A percentile compares a stretch with the other conserved stretches of the same genome.
phyloP scores from a whole-genome alignment of 2,888 invertebrate species.

The Sepiola atlantica region DNA sequence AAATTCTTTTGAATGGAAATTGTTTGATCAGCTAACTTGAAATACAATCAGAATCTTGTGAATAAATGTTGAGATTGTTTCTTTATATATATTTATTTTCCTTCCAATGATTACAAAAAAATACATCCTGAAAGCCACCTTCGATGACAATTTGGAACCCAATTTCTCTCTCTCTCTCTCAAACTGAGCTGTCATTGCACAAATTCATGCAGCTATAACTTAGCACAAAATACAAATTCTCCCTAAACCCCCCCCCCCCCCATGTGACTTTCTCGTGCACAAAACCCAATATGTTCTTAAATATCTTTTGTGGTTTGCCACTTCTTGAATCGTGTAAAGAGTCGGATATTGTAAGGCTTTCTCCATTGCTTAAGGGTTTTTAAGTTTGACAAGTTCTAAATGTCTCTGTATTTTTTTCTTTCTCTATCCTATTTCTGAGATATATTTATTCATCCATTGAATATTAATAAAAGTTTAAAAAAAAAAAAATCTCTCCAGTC shows the following conservation, averaged over 20 bases:
- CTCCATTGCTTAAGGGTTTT: neutral
- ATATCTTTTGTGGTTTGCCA: neutral
- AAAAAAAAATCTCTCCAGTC: neutral
- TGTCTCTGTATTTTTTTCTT: neutral
- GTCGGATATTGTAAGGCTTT: neutral
- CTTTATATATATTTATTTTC: neutral
- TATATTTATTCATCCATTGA: neutral
- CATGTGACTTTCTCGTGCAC: neutral
- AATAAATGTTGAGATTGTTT: too few species aligned
- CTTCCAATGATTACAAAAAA: neutral
- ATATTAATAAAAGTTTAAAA: neutral
- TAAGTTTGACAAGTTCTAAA: neutral
- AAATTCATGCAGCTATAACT: conserved; percentile 22
- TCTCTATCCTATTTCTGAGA: neutral
- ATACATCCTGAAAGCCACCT: neutral
- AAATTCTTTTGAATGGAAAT: too few species aligned
- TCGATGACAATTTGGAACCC: neutral
- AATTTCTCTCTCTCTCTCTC: neutral
- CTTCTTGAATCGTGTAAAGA: neutral
- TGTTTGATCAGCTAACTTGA: too few species aligned
- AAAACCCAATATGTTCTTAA: neutral
- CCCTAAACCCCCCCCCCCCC: too few species aligned
- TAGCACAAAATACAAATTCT: neutral
- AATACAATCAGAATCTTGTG: too few species aligned
- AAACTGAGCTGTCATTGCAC: neutral